Evolutionary conservation across 2,888 invertebrate genomes (phyloP), one percentile per base, ranked within the genome.

Genomic region (Imbricaverruca yamaguchii): DNA sequence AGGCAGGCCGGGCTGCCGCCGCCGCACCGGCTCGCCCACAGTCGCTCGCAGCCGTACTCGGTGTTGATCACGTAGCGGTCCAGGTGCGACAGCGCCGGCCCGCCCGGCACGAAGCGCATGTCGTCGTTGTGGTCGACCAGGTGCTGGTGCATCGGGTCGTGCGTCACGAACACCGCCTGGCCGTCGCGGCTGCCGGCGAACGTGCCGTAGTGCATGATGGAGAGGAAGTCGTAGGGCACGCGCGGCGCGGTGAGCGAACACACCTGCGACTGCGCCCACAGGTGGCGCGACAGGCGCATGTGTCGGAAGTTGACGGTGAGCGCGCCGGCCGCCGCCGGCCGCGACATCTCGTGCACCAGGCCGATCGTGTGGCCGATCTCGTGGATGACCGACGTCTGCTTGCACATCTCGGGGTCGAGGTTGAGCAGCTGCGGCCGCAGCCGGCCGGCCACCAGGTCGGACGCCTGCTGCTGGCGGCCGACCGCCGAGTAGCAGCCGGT

Each of bases 151-250:
- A 53, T 53, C 55, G 74, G 74, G 55, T 74, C 55, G 18, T 55
- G 74, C 55, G 74, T 74, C 53, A 74, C 74, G 74, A 74, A 74
- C 53, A 74, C 74, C 23, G 74, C 53, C 21, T 74, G 39, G 74
- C 74, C 55, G 74, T 74, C 74, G 53, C 74, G 53, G 53, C 74
- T 74, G 74, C 74, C 74, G 74, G 74, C 74, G 74, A 74, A 74
- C 53, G 74, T 74, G 74, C 74, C 55, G 74, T 74, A 74, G 55
- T 74, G 74, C 74, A 74, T 74, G 74, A 74, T 74, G 74, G 74
- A 74, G 74, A 74, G 74, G 74, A 21, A 74, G 74, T 74, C 74
- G 74, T 74, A 74, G 55, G 74, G 74, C 1, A 74, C 74, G 74
- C 74, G 74, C 53, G 74, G 55, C 53, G 18, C 74, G 55, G 53